Evolutionary conservation across 2,113 vertebrate genomes (phyloP).

Genomic region (Colius striatus): DNA sequence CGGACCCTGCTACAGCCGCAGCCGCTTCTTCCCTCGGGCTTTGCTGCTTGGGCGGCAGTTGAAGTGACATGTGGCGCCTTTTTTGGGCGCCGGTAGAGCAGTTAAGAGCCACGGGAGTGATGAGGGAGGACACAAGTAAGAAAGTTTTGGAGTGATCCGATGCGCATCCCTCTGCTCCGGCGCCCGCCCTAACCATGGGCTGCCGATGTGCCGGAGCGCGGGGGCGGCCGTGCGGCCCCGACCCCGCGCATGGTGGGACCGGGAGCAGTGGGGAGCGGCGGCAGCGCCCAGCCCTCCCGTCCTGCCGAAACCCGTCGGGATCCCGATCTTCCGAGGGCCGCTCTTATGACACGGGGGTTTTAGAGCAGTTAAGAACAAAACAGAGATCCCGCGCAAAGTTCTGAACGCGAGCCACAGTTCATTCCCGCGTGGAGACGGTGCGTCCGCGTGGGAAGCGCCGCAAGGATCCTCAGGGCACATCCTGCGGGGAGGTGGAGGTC

Average conservation of each 20-base stretch:
- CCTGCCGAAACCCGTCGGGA: too few relatives aligned
- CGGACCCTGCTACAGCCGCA: neutral
- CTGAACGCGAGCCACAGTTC: accelerated
- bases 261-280: neutral
- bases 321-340: neutral
- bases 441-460: neutral
- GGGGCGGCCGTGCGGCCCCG: too few relatives aligned
- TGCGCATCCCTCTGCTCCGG: neutral
- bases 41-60: neutral
- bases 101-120: neutral
- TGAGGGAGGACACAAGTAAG: neutral
- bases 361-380: neutral
- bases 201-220: neutral
- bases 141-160: neutral
- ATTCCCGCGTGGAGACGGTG: neutral
- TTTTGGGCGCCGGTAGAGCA: neutral
- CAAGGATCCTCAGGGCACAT: neutral
- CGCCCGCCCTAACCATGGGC: neutral
- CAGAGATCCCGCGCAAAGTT: neutral
- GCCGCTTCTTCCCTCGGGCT: neutral
- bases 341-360: neutral
- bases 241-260: neutral
- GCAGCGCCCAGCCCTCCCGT: neutral
- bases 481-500: neutral
- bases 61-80: neutral